Base-by-base conservation (phyloP, 2,888 invertebrate species). In the Drosophila picticornis region DNA sequence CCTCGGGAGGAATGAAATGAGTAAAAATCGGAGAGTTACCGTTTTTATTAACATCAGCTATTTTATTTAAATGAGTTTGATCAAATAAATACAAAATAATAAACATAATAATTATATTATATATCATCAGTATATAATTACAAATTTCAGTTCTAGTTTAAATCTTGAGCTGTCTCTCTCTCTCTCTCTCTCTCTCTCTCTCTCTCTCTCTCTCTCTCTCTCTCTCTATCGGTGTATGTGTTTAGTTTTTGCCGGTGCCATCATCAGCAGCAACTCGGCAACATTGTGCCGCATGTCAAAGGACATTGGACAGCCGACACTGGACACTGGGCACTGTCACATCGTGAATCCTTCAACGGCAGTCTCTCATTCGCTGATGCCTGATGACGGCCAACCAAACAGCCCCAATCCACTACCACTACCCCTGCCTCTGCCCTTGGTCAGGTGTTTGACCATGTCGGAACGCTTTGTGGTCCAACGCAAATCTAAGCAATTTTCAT, bases 271-370 rank as follows among this genome's bases (percentile, higher is more conserved):
- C 40, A 53, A 34, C 51, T 51, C 81, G 79, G 77, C 86, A 83
- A 80, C 88, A 82, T 90, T 82, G 85, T 88, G 88, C 79, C 81
- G 75, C 83, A 76, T 81, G 84, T 91, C 90, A 83, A 77, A 82
- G 81, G 84, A 77, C 80, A 56, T 29, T 38, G 56, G 56, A 56
- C 55, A 43, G 19, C 27, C 29, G 56, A 56, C 56, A 25, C 16
- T 27, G 46, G 46, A 46, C 25, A 46, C 25, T 46, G 79, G 80
- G 76, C 87, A 93, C 94, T 81, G 84, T 85, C 89, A 87, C 95
- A 91, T 94, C 93, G 91, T 84, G 92, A 92, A 92, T 92, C 92
- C 92, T 92, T 92, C 92, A 92, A 87, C 82, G 72, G 72, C 81
- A 79, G 74, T 75, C 40, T 46, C 29, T 51, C 29, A n/a, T 10